These are phyloP conservation scores for Cryptophagus acutangulus DNA, from an alignment of 2,888 invertebrate species.

Conservation along the genomic window DNA sequence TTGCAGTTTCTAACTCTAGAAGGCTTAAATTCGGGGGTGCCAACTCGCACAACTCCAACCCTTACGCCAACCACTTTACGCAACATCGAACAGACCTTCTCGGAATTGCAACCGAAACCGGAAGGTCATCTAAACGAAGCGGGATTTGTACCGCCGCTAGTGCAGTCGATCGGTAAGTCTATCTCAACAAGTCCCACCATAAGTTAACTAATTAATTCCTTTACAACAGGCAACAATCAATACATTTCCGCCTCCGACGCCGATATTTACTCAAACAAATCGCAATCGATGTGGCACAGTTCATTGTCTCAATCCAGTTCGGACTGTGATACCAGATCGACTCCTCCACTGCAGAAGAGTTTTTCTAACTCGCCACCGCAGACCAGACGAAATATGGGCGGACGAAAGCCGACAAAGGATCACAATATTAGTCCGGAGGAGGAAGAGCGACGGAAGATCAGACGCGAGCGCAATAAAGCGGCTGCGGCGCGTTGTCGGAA, in stretches of 20 bases:
- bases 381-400: conserved; percentile 71
- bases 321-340: conserved; percentile 43
- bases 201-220: conserved; percentile 10
- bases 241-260: conserved; percentile 46
- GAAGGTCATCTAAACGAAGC: conserved; percentile 78
- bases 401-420: conserved; percentile 72
- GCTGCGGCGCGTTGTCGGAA: conserved; percentile 97
- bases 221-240: conserved; percentile 45
- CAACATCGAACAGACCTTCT: conserved; percentile 87
- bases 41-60: conserved; percentile 88
- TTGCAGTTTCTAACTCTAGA: conserved; percentile 75
- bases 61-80: conserved; percentile 90
- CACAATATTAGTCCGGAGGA: conserved; percentile 84
- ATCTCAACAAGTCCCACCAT: conserved; percentile 13
- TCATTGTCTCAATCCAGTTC: conserved; percentile 45
- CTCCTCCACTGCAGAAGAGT: conserved; percentile 34
- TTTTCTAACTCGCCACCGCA: conserved; percentile 18
- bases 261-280: conserved; percentile 40
- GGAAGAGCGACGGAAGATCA: conserved; percentile 78
- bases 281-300: conserved; percentile 42
- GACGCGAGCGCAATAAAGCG: conserved; percentile 93
- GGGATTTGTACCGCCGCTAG: conserved; percentile 85
- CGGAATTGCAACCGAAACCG: conserved; percentile 75
- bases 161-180: conserved; percentile 45
- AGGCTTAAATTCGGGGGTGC: conserved; percentile 83